Evolutionary conservation across 2,888 invertebrate genomes (phyloP).

Genomic region (Epiblema foenella): DNA sequence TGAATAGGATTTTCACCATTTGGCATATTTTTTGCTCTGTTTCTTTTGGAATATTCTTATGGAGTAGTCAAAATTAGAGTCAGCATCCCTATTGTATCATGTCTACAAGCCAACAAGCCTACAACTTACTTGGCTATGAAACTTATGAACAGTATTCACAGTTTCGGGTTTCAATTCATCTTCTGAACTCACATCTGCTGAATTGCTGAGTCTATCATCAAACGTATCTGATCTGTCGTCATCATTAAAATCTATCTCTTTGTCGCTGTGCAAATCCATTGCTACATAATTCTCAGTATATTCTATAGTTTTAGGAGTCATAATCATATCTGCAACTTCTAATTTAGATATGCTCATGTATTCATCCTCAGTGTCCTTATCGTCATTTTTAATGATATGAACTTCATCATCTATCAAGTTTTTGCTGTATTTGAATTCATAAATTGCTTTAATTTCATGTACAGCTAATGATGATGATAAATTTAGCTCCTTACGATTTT

Average conservation of each 20-base stretch:
- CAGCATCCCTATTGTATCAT: too few relatives aligned
- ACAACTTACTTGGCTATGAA: constrained; percentile 24
- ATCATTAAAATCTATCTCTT: not conserved
- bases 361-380: not conserved
- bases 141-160: not conserved
- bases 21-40: too few relatives aligned
- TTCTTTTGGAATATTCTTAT: too few relatives aligned
- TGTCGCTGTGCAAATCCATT: constrained; percentile 1
- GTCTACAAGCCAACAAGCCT: not conserved
- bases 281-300: constrained; percentile 3
- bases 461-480: constrained; percentile 47
- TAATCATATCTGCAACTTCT: constrained; percentile 12
- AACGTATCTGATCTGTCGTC: constrained; percentile 6
- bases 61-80: too few relatives aligned
- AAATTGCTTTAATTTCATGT: constrained; percentile 37
- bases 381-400: not conserved
- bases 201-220: constrained; percentile 11
- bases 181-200: constrained; percentile 8
- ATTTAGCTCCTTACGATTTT: constrained; percentile 49
- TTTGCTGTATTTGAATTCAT: constrained; percentile 43
- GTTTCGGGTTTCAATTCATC: constrained; percentile 6
- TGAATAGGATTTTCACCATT: too few relatives aligned
- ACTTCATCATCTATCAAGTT: constrained; percentile 20
- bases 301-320: constrained; percentile 1
- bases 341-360: constrained; percentile 16